Base-by-base conservation (phyloP, 2,113 vertebrate genomes). In the Syngnathoides biaculeatus region DNA sequence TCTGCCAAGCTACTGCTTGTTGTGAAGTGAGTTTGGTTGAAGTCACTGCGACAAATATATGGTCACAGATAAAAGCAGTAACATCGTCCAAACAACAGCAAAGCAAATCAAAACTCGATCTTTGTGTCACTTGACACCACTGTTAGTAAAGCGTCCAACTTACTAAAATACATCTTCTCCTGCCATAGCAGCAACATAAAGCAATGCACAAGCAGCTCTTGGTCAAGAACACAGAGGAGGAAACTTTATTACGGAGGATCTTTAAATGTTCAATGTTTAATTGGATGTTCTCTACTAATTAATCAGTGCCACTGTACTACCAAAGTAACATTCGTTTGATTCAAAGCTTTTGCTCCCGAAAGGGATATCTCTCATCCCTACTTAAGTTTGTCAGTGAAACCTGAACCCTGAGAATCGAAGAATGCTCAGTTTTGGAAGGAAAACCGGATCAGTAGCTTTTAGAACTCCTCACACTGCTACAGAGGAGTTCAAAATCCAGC, bases 191-290 rank as follows among this genome's bases (percentile, higher is more conserved):
- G 5, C 12, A 26, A 13, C 22, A 6, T 55, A 55, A n/a, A n/a
- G n/a, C 8, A 55, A 4, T 7, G 22, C 3, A 53, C n/a, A 53
- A 11, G n/a, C 3, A n/a, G n/a, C 10, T 53, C 50, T 53, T 53
- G 6, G 50, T 53, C 8, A 53, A 50, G 48, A 24, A 55, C 53
- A 55, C 5, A 55, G 24, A 6, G 53, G 22, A 55, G 11, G 11
- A 26, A 12, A 22, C 15, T 55, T 22, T 38, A 22, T 42, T 40
- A 39, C n/a, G 11, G 5, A 42, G 20, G 22, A 24, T 11, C 58
- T 42, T 42, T 7, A 61, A 22, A 61, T 61, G 38, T 61, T 30
- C 20, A 61, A 61, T 61, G n/a, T 22, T 61, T 42, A 42, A 61
- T 61, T 13, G 22, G 38, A 7, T 61, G 10, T 61, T 40, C 38